phyloP scores from a whole-genome alignment of 92 coral and sea anemone genomes.

The Porites cylindrica region DNA sequence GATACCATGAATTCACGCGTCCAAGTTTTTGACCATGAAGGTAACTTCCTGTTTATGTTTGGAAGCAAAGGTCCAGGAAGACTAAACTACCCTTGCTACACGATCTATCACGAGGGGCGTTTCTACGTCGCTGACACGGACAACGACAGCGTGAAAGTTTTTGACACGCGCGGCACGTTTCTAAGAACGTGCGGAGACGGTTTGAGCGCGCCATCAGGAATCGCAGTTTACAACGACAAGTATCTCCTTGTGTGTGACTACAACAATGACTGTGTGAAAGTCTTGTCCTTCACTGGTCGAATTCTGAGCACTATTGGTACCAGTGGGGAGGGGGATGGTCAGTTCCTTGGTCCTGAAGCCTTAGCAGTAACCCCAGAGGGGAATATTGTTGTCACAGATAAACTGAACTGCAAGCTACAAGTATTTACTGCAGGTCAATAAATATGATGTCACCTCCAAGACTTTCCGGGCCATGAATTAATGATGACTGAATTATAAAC shows the following conservation, averaged over 20 bases:
- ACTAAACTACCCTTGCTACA: conserved; percentile 73
- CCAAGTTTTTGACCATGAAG: conserved; percentile 71
- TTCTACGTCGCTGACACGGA: conserved; percentile 88
- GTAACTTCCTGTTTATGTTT: conserved; percentile 63
- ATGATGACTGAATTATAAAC: too few species aligned
- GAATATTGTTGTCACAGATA: conserved; percentile 72
- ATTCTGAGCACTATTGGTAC: conserved; percentile 69
- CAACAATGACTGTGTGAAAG: conserved; percentile 79
- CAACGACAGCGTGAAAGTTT: conserved; percentile 82
- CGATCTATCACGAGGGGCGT: conserved; percentile 62
- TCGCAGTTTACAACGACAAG: conserved; percentile 73
- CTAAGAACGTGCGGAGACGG: conserved; percentile 60
- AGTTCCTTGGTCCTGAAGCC: conserved; percentile 84
- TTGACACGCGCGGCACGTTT: conserved; percentile 79
- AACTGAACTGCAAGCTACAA: conserved; percentile 76
- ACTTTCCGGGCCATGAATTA: too few species aligned
- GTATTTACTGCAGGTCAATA: conserved; percentile 17
- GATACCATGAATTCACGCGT: conserved; percentile 73
- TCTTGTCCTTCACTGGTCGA: conserved; percentile 72
- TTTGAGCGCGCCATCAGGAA: conserved; percentile 84
- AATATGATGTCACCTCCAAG: neutral
- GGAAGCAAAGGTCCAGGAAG: conserved; percentile 67
- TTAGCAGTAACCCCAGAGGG: conserved; percentile 69
- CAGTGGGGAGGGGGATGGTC: conserved; percentile 71
- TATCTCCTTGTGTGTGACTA: conserved; percentile 82